Conservation (phyloP, 2,888 invertebrate species). For the Helicoverpa assulta region DNA sequence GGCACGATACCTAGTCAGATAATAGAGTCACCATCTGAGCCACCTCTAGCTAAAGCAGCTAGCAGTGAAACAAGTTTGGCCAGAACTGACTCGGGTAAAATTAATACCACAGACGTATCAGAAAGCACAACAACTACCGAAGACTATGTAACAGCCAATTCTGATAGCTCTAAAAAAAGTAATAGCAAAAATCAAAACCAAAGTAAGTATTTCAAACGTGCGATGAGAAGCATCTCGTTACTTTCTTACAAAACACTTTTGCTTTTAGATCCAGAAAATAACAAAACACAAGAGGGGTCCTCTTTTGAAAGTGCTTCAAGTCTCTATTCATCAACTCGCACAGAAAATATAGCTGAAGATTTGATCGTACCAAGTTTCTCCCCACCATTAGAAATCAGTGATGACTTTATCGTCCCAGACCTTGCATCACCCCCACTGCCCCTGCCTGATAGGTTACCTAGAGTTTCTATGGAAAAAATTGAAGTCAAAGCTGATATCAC, state of each 20-base stretch:
- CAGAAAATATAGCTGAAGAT: conserved; percentile 92
- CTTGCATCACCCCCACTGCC: conserved; percentile 86
- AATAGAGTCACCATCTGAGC: conserved; percentile 80
- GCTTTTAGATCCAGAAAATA: conserved; percentile 89
- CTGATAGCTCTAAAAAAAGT: conserved; percentile 93
- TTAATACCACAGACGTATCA: conserved; percentile 94
- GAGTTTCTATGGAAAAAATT: conserved; percentile 79
- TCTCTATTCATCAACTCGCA: conserved; percentile 93
- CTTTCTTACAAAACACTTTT: conserved; percentile 46
- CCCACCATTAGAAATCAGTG: conserved; percentile 89
- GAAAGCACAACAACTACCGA: conserved; percentile 96
- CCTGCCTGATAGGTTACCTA: conserved; percentile 80
- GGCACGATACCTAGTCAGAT: conserved; percentile 82
- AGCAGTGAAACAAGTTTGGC: conserved; percentile 89
- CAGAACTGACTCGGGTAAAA: conserved; percentile 93
- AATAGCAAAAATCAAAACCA: conserved; percentile 85
- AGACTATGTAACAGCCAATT: conserved; percentile 96
- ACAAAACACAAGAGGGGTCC: conserved; percentile 93
- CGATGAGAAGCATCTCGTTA: conserved; percentile 26
- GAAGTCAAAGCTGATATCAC: conserved; percentile 85
- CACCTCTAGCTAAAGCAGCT: conserved; percentile 76
- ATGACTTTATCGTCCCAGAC: conserved; percentile 86
- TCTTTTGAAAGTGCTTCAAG: conserved; percentile 97
- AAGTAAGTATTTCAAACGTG: conserved; percentile 73
- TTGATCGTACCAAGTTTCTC: conserved; percentile 91